Evolutionary conservation across 2,113 vertebrate species (phyloP).

Genomic region (Marcusenius ussheri): DNA sequence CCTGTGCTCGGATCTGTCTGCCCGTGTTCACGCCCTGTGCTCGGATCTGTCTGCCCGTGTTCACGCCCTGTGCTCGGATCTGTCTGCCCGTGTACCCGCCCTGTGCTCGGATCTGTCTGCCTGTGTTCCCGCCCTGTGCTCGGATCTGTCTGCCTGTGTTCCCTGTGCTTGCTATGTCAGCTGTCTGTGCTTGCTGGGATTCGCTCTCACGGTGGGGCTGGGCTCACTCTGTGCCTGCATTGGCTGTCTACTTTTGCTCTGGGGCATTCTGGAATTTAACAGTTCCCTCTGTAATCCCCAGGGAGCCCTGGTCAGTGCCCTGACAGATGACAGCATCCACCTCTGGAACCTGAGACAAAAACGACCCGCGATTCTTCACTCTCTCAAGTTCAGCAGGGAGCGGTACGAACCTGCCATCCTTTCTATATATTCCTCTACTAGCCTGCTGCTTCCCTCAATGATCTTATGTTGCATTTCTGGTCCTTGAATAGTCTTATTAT

Average conservation of each 20-base stretch:
- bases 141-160: neutral
- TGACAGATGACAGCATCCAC: conserved; percentile 95
- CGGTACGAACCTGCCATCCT: conserved; percentile 61
- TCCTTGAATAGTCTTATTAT: neutral
- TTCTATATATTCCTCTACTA: neutral
- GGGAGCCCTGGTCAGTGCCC: conserved; percentile 98
- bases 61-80: neutral
- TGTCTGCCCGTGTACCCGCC: neutral
- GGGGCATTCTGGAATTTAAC: neutral
- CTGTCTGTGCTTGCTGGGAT: neutral
- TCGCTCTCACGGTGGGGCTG: neutral
- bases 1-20: neutral
- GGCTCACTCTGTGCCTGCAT: neutral
- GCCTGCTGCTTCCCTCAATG: neutral
- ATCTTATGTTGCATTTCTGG: neutral
- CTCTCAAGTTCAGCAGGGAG: conserved; percentile 93
- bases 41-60: neutral
- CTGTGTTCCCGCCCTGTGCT: neutral
- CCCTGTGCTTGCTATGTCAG: neutral
- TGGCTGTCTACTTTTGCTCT: neutral
- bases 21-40: neutral
- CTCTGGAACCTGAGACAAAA: conserved; percentile 98
- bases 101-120: neutral
- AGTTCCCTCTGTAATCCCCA: conserved; percentile 34
- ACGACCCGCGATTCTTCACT: conserved; percentile 89